Percentiles rank a stretch among this genome's conserved stretches.
These are phyloP conservation scores for Mustelus asterias DNA, from an alignment of 2,113 vertebrate genomes.

Conservation along the genomic window DNA sequence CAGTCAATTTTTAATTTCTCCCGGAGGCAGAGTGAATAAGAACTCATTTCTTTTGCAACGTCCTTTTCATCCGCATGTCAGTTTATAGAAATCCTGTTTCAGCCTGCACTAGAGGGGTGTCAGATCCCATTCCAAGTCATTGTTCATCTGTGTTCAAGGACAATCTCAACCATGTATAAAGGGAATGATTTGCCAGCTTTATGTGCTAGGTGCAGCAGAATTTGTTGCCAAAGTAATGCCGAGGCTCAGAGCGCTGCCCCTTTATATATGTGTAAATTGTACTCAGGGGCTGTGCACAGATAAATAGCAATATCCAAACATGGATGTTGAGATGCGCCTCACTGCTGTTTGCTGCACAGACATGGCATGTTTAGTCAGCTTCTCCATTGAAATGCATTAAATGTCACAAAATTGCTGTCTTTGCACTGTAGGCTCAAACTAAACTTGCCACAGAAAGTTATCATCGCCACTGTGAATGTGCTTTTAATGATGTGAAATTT, in stretches of 20 bases:
- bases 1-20: not conserved
- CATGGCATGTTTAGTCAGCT: too few relatives aligned
- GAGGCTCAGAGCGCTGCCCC: too few relatives aligned
- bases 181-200: not conserved
- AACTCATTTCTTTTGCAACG: not conserved
- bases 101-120: not conserved
- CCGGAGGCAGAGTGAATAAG: not conserved
- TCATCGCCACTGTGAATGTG: not conserved
- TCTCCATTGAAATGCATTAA: not conserved
- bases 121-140: not conserved
- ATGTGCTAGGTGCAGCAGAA: not conserved
- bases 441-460: not conserved
- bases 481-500: not conserved
- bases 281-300: too few relatives aligned
- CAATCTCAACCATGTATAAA: not conserved
- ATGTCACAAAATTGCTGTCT: not conserved
- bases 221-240: not conserved
- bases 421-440: not conserved
- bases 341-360: too few relatives aligned
- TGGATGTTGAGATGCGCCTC: too few relatives aligned
- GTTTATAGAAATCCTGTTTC: not conserved
- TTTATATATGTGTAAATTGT: not conserved
- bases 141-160: not conserved
- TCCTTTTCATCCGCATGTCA: not conserved
- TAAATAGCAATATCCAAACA: too few relatives aligned